Percentiles rank a stretch among this genome's conserved stretches.
phyloP scores from a whole-genome alignment of 2,113 vertebrate genomes.

The Struthio camelus region DNA sequence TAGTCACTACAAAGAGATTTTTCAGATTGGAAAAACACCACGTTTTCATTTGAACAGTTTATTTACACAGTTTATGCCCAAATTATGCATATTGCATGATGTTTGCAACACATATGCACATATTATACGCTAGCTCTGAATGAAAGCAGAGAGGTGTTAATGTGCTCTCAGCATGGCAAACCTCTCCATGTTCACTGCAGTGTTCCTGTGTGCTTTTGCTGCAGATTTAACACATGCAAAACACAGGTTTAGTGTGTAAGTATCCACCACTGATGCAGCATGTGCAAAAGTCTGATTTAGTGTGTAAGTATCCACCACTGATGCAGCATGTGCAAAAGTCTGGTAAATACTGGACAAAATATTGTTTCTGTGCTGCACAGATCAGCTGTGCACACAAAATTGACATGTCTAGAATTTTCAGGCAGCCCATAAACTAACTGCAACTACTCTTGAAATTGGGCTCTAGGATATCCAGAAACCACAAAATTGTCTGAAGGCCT shows the following conservation, averaged over 20 bases:
- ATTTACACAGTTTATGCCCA: no score
- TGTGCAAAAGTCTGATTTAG: neutral
- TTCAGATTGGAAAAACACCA: neutral
- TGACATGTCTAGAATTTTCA: neutral
- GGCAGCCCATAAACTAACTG: no score
- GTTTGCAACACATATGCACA: accelerated
- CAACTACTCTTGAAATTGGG: no score
- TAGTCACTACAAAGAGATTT: neutral
- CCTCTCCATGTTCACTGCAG: neutral
- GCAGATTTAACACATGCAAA: neutral
- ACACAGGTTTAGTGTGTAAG: neutral
- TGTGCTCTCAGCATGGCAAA: neutral
- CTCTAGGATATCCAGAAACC: no score
- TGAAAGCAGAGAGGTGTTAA: neutral
- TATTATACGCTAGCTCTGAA: neutral
- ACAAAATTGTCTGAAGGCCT: no score
- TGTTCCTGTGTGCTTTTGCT: neutral
- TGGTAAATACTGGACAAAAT: neutral
- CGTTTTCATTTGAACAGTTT: neutral
- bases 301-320: neutral
- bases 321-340: neutral
- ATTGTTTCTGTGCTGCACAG: neutral
- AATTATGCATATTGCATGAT: neutral
- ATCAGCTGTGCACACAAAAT: neutral
- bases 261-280: neutral